A percentile compares a stretch with the other conserved stretches of the same genome.
phyloP scores from a whole-genome alignment of 1,140 invertebrate species.

The Bombus breviceps region DNA sequence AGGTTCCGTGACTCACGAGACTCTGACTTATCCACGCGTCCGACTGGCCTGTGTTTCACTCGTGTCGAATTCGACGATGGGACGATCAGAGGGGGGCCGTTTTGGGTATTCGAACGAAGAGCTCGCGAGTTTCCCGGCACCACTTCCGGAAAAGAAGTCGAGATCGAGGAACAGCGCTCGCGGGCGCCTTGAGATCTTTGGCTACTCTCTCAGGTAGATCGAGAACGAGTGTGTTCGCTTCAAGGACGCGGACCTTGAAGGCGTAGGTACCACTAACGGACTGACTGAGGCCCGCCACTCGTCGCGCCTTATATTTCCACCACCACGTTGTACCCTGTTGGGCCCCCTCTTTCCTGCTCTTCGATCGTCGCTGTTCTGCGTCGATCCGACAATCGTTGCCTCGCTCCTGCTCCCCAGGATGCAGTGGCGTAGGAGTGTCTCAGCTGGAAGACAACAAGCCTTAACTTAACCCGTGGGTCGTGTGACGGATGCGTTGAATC shows the following conservation, averaged over 20 bases:
- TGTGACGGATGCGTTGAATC: background rate
- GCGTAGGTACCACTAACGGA: constrained; percentile 79
- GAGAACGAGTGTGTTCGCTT: constrained; percentile 31
- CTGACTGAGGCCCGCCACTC: constrained; percentile 79
- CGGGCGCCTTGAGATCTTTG: constrained; percentile 7
- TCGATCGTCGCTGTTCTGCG: constrained; percentile 15
- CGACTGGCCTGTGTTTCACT: background rate
- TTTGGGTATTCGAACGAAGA: background rate
- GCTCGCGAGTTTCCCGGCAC: constrained; percentile 1
- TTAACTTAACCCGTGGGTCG: background rate
- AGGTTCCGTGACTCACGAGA: background rate
- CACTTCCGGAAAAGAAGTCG: constrained; percentile 9
- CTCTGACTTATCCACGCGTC: constrained; percentile 20
- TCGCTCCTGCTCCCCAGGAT: constrained; percentile 5
- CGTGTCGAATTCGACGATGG: background rate
- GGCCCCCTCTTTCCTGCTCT: constrained; percentile 62
- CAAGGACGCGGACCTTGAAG: constrained; percentile 77
- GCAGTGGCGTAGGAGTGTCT: constrained; percentile 45
- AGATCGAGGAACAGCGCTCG: background rate
- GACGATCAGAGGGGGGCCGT: background rate
- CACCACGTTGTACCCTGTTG: constrained; percentile 70
- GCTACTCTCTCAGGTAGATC: background rate
- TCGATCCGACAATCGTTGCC: constrained; percentile 43
- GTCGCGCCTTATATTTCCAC: constrained; percentile 81
- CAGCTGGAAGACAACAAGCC: background rate